These are phyloP conservation scores for Corella eumyota DNA, from an alignment of 23 tunicate species.

Conservation along the genomic window DNA sequence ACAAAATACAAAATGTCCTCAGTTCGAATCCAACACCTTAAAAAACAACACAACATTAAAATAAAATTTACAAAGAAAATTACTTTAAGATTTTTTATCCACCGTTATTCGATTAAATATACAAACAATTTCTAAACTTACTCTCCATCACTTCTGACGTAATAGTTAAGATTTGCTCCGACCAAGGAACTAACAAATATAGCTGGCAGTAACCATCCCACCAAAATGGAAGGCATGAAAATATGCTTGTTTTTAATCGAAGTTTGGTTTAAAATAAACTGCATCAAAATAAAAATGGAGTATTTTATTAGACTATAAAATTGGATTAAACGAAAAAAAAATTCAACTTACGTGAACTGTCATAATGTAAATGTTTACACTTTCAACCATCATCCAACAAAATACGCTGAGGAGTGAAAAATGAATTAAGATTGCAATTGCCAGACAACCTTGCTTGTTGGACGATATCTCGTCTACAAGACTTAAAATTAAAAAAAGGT, in stretches of 20 bases:
- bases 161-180: background rate
- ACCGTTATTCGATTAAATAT: no score
- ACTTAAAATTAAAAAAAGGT: slow-evolving; percentile 6
- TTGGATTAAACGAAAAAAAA: no score
- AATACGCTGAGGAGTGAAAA: slow-evolving; percentile 8
- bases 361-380: background rate
- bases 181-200: slow-evolving; percentile 8
- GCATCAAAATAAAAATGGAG: no score
- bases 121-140: no score
- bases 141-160: slow-evolving; percentile 3
- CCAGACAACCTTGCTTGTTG: background rate
- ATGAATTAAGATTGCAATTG: slow-evolving; percentile 16
- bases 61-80: background rate
- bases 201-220: slow-evolving; percentile 13
- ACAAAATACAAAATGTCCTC: slow-evolving; percentile 7
- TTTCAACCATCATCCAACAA: slow-evolving; percentile 18
- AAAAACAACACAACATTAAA: background rate
- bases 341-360: background rate
- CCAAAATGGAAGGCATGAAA: background rate
- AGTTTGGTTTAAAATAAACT: no score
- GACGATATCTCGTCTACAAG: background rate
- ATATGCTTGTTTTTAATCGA: no score
- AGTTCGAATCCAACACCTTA: slow-evolving; percentile 12
- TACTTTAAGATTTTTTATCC: background rate
- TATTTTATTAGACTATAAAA: no score